Evolutionary conservation across 2,797 vertebrate species (phyloP).

Genomic region (Ctenopoma multispine): DNA sequence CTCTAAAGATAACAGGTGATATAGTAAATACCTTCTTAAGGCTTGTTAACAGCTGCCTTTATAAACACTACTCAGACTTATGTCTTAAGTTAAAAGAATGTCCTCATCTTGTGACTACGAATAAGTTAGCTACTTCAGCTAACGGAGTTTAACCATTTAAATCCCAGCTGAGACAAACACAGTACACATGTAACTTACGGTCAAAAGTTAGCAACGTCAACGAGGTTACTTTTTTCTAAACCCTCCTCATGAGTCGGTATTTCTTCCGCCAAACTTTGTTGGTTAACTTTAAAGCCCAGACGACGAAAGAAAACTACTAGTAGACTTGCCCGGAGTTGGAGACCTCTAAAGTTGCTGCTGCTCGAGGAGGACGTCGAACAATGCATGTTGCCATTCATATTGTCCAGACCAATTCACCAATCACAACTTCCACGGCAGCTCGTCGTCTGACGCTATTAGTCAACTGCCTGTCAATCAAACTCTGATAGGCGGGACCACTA

Average conservation of each 20-base stretch:
- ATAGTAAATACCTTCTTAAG: accelerated
- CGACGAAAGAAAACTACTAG: not conserved
- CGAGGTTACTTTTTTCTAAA: not conserved
- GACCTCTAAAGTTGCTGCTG: slow-evolving; percentile 49
- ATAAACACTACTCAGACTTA: accelerated
- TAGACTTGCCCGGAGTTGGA: slow-evolving; percentile 32
- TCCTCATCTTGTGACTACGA: not conserved
- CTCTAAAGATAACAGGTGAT: slow-evolving; percentile 16
- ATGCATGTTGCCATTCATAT: slow-evolving; percentile 63
- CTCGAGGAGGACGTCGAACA: slow-evolving; percentile 60
- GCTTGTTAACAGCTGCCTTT: not conserved
- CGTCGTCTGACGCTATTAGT: slow-evolving; percentile 21
- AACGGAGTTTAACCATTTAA: slow-evolving; percentile 73
- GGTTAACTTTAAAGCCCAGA: not conserved
- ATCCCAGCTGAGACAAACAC: slow-evolving; percentile 54
- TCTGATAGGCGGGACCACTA: accelerated
- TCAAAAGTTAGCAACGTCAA: slow-evolving; percentile 12
- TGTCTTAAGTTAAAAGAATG: not conserved
- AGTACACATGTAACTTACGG: slow-evolving; percentile 29
- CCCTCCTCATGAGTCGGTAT: not conserved
- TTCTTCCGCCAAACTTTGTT: not conserved
- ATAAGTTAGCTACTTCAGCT: slow-evolving; percentile 57
- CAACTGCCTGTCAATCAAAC: slow-evolving; percentile 10
- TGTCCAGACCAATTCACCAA: slow-evolving; percentile 56
- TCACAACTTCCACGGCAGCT: slow-evolving; percentile 43